phyloP scores from a whole-genome alignment of 2,797 vertebrate genomes.

The Karalla daura region DNA sequence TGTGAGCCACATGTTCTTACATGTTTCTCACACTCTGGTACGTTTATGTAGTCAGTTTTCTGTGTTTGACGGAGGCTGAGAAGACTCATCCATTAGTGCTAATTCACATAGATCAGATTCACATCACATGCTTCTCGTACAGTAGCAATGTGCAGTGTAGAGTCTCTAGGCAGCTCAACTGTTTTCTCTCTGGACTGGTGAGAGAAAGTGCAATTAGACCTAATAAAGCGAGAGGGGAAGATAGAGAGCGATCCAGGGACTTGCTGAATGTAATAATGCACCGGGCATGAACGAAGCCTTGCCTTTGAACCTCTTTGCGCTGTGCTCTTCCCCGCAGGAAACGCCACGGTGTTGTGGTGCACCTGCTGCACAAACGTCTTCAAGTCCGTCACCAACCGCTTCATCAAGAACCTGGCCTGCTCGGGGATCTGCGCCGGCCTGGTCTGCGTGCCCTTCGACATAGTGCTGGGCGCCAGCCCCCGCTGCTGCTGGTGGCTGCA shows the following conservation, averaged over 20 bases:
- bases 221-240: background rate
- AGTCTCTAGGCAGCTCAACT: background rate
- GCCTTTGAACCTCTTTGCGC: background rate
- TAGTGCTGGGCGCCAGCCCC: conserved; percentile 90
- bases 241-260: background rate
- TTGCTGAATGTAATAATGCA: too few relatives aligned
- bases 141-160: conserved; percentile 19
- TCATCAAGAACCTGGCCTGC: conserved; percentile 96
- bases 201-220: background rate
- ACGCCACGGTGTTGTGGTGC: conserved; percentile 94
- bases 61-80: background rate
- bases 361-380: conserved; percentile 94
- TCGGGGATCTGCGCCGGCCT: conserved; percentile 94
- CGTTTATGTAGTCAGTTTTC: conserved; percentile 4
- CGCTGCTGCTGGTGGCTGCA: conserved; percentile 97
- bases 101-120: conserved; percentile 4
- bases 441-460: conserved; percentile 95
- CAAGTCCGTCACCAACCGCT: conserved; percentile 94
- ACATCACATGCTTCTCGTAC: conserved; percentile 10
- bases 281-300: too few relatives aligned
- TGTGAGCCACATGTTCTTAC: background rate
- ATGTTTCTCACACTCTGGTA: too few relatives aligned
- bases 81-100: background rate
- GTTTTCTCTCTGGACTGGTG: background rate
- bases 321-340: conserved; percentile 85